Conservation (phyloP, 2,797 vertebrate genomes). For the Channallabes apus region DNA sequence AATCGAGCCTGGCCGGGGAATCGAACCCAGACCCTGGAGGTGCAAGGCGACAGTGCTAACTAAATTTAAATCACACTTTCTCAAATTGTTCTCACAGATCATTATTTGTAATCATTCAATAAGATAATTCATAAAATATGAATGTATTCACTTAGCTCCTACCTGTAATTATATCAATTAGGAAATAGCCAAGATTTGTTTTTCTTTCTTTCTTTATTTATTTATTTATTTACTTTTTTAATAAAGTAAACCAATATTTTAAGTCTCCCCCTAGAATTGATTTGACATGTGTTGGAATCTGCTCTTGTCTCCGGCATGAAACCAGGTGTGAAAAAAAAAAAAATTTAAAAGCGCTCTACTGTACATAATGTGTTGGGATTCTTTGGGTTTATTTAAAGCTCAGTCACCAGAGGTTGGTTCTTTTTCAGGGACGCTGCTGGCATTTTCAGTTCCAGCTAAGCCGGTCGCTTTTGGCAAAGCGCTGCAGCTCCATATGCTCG, state of each 20-base stretch:
- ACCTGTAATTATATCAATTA: neutral
- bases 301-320: neutral
- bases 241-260: neutral
- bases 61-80: neutral
- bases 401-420: constrained; percentile 50
- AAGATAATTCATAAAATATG: neutral
- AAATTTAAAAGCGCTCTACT: neutral
- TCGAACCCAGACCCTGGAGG: no score
- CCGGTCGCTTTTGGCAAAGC: constrained; percentile 57
- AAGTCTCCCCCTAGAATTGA: neutral
- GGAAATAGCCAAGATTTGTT: no score
- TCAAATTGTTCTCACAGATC: neutral
- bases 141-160: neutral
- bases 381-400: constrained; percentile 53
- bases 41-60: no score
- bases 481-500: constrained; percentile 55
- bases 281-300: neutral
- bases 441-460: constrained; percentile 52
- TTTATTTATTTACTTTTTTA: no score
- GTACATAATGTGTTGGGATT: neutral
- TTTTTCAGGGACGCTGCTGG: constrained; percentile 50
- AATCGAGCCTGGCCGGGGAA: no score
- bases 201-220: no score
- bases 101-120: neutral
- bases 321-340: neutral